A percentile compares a stretch with the other conserved stretches of the same genome.
Evolutionary conservation across 2,113 vertebrate species (phyloP).

Genomic region (Xiphophorus couchianus): DNA sequence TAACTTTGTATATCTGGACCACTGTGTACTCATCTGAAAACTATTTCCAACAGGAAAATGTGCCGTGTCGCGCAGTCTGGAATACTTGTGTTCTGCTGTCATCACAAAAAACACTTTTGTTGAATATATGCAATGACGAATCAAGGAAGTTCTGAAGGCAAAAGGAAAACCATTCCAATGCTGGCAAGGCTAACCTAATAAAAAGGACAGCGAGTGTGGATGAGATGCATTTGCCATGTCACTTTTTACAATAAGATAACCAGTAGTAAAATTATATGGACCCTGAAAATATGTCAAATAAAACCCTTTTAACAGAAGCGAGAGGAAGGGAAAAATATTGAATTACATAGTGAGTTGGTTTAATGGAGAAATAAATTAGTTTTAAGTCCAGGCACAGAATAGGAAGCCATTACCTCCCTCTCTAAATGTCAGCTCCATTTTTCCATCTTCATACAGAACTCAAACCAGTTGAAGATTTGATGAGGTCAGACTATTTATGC

Average conservation of each 20-base stretch:
- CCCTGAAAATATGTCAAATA: neutral
- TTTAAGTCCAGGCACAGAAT: neutral
- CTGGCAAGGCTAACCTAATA: neutral
- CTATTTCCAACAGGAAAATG: too few species aligned
- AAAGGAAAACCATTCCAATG: neutral
- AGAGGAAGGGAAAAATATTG: neutral
- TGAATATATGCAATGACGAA: neutral
- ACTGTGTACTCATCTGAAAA: too few species aligned
- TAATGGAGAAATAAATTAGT: neutral
- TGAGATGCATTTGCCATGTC: neutral
- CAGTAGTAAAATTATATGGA: neutral
- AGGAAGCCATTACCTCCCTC: neutral
- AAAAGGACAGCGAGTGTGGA: neutral
- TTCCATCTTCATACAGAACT: neutral
- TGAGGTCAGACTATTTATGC: conserved; percentile 15
- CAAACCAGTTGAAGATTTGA: conserved; percentile 7
- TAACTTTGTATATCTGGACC: too few species aligned
- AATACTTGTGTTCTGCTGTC: neutral
- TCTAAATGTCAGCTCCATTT: conserved; percentile 34
- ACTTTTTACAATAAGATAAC: neutral
- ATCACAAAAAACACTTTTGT: neutral
- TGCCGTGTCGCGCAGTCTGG: too few species aligned
- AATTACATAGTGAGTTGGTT: neutral
- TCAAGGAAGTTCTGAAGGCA: neutral
- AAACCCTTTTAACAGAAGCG: neutral